These are phyloP conservation scores for Tamandua tetradactyla DNA, from an alignment of 2,797 vertebrate genomes.

Conservation along the genomic window DNA sequence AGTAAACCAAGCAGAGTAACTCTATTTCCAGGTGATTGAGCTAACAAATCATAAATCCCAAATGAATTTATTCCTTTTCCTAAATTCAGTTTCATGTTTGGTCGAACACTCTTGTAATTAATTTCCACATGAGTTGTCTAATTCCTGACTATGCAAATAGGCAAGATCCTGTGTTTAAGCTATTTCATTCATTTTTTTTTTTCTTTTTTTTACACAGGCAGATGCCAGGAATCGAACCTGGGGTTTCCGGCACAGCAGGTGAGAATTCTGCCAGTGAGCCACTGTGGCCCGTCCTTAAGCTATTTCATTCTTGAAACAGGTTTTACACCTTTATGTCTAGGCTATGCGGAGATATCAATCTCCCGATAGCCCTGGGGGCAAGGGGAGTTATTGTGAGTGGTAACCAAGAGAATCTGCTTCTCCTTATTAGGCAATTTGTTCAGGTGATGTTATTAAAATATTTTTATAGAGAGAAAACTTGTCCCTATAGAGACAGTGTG, in stretches of 20 bases:
- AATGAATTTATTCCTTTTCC: not conserved
- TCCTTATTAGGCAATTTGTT: not conserved
- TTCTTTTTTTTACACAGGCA: too few relatives aligned
- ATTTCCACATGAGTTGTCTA: not conserved
- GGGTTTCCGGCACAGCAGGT: too few relatives aligned
- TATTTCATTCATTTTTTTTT: too few relatives aligned
- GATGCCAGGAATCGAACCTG: too few relatives aligned
- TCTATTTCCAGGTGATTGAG: not conserved
- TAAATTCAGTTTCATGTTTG: not conserved
- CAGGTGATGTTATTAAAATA: not conserved
- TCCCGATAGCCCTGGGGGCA: not conserved
- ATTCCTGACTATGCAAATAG: not conserved
- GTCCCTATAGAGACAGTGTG: rapidly evolving
- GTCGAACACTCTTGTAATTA: not conserved
- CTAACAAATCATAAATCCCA: not conserved
- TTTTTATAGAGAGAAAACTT: not conserved
- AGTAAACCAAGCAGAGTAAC: not conserved
- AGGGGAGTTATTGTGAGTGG: not conserved
- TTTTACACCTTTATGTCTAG: not conserved
- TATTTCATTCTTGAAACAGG: not conserved
- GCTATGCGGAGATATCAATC: not conserved
- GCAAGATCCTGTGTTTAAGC: not conserved
- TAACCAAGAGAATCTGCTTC: not conserved
- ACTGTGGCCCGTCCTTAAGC: too few relatives aligned
- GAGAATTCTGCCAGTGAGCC: too few relatives aligned